A percentile compares a stretch with the other conserved stretches of the same genome.
phyloP scores from a whole-genome alignment of 64 coral and sea anemone genomes.

The Stichodactyla mertensii region DNA sequence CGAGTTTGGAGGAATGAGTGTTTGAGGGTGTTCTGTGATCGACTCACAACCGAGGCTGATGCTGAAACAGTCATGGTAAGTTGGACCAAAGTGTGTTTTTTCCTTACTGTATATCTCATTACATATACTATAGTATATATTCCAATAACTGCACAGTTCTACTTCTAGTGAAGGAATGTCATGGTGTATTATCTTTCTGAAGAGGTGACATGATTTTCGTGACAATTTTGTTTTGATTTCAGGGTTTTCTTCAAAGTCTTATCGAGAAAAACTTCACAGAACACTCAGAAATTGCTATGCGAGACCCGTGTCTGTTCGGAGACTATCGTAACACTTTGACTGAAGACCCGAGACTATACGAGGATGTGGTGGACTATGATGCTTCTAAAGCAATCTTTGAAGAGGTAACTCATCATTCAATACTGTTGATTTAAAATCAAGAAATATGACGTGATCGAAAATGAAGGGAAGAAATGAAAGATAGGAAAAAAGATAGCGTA shows the following conservation, averaged over 20 bases:
- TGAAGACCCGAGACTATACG: slow-evolving; percentile 88
- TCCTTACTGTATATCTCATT: too few relatives aligned
- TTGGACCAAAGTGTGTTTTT: background rate
- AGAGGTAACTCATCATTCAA: slow-evolving; percentile 47
- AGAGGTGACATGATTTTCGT: background rate
- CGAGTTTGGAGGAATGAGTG: slow-evolving; percentile 97
- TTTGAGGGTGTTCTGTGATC: slow-evolving; percentile 96
- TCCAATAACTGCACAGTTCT: too few relatives aligned
- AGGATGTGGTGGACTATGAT: slow-evolving; percentile 96
- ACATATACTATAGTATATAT: too few relatives aligned
- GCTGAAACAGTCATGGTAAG: slow-evolving; percentile 79
- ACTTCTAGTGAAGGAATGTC: too few relatives aligned
- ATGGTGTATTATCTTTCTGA: too few relatives aligned
- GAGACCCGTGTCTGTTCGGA: slow-evolving; percentile 90
- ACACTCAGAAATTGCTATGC: slow-evolving; percentile 57
- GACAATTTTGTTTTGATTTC: background rate
- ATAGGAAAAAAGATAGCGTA: too few relatives aligned
- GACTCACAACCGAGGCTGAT: slow-evolving; percentile 72
- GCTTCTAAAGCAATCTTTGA: slow-evolving; percentile 95
- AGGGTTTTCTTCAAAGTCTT: slow-evolving; percentile 82
- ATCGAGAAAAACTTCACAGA: slow-evolving; percentile 73
- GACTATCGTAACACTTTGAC: slow-evolving; percentile 91
- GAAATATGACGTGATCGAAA: too few relatives aligned
- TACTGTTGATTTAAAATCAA: background rate
- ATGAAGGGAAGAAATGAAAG: too few relatives aligned